Evolutionary conservation across 2,113 vertebrate species (phyloP), one percentile per base, ranked within the genome.

Genomic region (Morone chrysops): DNA sequence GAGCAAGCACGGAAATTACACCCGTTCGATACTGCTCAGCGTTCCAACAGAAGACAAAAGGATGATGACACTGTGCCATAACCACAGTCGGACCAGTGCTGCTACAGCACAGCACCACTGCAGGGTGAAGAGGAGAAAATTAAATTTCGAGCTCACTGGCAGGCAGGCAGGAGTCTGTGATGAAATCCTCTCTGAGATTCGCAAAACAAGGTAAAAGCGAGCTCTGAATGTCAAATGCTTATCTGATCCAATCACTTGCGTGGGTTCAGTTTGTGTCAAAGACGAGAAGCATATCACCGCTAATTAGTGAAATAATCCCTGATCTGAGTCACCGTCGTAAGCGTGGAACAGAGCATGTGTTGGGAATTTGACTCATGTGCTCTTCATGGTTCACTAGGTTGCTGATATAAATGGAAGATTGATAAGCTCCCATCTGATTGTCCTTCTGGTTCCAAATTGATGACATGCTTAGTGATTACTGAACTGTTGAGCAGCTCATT

Each of bases 231-330:
- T 87, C 85, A 89, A 87, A 85, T 13, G 36, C 72, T 72, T 61
- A 57, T 78, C 72, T 41, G 53, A 75, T 80, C 83, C 70, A 54
- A 83, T 87, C 82, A 48, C 41, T 51, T 67, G 54, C 1, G 38
- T 11, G 31, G 78, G 63, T 70, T 59, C 59, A 11, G 50, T 47
- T 83, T 48, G 50, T 70, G 70, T 76, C 81, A 82, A 69, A 80
- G 61, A 57, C 75, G 72, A 75, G 41, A 31, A 87, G 74, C 80
- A 59, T 17, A 71, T 84, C 81, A 41, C 22, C 12, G 8, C 47
- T 79, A 88, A 88, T 92, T 84, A 86, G 84, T 7, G 40, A 53
- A 85, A 81, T 82, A 87, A 87, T 85, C 84, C 66, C 75, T 53
- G 66, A 80, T 84, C 62, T 74, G 81, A 85, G 63, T 75, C 78